Base-by-base conservation (phyloP, 2,888 invertebrate species). In the Metopia argyrocephala region DNA sequence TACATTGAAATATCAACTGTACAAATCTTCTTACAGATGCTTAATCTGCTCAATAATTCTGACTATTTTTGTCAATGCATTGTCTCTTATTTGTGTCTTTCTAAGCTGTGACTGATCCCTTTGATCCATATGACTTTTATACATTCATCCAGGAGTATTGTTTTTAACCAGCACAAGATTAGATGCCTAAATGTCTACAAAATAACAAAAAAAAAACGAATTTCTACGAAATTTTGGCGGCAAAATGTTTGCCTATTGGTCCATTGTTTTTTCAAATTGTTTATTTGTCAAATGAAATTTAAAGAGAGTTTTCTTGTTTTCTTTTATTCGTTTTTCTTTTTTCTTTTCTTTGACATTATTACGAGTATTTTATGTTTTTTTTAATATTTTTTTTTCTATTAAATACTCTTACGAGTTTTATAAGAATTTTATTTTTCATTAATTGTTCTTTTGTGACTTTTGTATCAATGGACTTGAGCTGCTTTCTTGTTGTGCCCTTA, bases 391-490 rank as follows among this genome's bases (percentile, higher is more conserved):
- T 50, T 46, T 28, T 45, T 48, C 52, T 71, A 57, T 25, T 12
- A 38, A 45, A n/a, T 48, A 9, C 74, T 54, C 38, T 74, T 69
- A 23, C 21, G n/a, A 69, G 57, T 69, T 74, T 79, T 79, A 79
- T 74, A 79, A 54, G 75, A 78, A 66, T 78, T 81, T 78, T 71
- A 78, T 81, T 71, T 81, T 74, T 74, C 57, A 66, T 66, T 81
- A 81, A 81, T 81, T 81, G 81, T 81, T 78, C 81, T 81, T 81
- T 81, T 81, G 81, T 81, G 70, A 74, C 70, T 81, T 81, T 81
- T 81, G 66, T 68, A 78, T 81, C 80, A 65, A 74, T 62, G 68
- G n/a, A 59, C 28, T 70, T 65, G 4, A 23, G 61, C 23, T 23
- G 23, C 15, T 45, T 25, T 45, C 12, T 50, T 23, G 12, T 18